Conservation (phyloP, 2,797 vertebrate species). For the Clarias platycephalus region DNA sequence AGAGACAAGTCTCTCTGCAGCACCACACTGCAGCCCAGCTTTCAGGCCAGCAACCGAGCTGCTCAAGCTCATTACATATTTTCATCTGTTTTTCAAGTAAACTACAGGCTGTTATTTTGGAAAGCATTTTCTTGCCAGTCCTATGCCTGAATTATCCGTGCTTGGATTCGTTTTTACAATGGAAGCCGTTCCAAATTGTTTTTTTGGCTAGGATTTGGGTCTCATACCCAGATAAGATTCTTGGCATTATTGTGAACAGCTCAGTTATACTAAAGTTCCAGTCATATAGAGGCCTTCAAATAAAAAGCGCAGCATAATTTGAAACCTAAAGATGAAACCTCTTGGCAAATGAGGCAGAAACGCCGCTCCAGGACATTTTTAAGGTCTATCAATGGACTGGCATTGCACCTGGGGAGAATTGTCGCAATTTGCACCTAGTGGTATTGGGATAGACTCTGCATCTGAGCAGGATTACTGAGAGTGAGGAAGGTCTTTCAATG, state of each 20-base stretch:
- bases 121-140: conserved; percentile 21
- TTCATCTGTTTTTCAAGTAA: conserved; percentile 21
- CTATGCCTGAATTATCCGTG: conserved; percentile 15
- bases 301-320: not conserved
- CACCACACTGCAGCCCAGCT: not conserved
- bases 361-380: not conserved
- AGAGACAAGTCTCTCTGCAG: conserved; percentile 34
- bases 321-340: not conserved
- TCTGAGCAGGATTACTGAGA: not conserved
- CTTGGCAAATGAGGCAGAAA: not conserved
- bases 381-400: not conserved
- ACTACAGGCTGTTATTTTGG: conserved; percentile 4
- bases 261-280: conserved; percentile 2
- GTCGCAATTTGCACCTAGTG: not conserved
- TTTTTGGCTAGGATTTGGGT: conserved; percentile 17
- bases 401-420: not conserved
- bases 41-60: not conserved
- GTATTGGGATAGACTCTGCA: not conserved
- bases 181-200: not conserved
- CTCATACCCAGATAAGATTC: conserved; percentile 20
- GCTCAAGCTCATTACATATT: conserved; percentile 1
- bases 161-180: conserved; percentile 16
- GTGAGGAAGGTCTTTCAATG: not conserved
- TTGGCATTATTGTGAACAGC: not conserved
- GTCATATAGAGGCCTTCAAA: not conserved